Conservation (phyloP, 2,888 invertebrate genomes). For the Tetanocera ferruginea region DNA sequence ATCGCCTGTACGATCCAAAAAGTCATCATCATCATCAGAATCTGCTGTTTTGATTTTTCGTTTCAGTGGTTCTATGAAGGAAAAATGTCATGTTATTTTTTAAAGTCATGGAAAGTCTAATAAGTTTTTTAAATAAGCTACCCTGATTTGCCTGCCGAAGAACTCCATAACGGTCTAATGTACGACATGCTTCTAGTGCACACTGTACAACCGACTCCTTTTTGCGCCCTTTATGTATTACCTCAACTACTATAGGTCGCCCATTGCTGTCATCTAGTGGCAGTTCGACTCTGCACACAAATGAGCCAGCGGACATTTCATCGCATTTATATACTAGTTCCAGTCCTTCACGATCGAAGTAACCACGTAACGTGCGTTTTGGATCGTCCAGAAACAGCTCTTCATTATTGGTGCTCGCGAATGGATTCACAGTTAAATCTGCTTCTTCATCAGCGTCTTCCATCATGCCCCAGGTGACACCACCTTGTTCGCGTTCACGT, state of each 20-base stretch:
- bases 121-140: slow-evolving; percentile 47
- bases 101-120: too few species aligned
- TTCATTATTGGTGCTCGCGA: slow-evolving; percentile 85
- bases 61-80: slow-evolving; percentile 81
- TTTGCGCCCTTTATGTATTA: slow-evolving; percentile 90
- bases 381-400: slow-evolving; percentile 94
- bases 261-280: slow-evolving; percentile 86
- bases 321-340: slow-evolving; percentile 89
- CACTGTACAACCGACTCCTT: slow-evolving; percentile 94
- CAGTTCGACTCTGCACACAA: slow-evolving; percentile 85
- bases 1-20: slow-evolving; percentile 93
- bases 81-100: slow-evolving; percentile 24
- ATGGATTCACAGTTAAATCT: slow-evolving; percentile 87
- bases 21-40: slow-evolving; percentile 96
- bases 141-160: slow-evolving; percentile 89
- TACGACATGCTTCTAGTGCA: slow-evolving; percentile 93
- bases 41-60: slow-evolving; percentile 83
- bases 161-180: slow-evolving; percentile 89
- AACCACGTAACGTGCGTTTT: slow-evolving; percentile 92
- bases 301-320: slow-evolving; percentile 88
- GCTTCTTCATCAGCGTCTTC: slow-evolving; percentile 91
- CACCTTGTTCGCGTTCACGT: slow-evolving; percentile 74
- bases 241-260: slow-evolving; percentile 85
- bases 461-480: slow-evolving; percentile 94
- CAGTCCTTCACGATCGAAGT: slow-evolving; percentile 93